Conservation (phyloP, 2,113 vertebrate genomes). For the Caracal caracal region DNA sequence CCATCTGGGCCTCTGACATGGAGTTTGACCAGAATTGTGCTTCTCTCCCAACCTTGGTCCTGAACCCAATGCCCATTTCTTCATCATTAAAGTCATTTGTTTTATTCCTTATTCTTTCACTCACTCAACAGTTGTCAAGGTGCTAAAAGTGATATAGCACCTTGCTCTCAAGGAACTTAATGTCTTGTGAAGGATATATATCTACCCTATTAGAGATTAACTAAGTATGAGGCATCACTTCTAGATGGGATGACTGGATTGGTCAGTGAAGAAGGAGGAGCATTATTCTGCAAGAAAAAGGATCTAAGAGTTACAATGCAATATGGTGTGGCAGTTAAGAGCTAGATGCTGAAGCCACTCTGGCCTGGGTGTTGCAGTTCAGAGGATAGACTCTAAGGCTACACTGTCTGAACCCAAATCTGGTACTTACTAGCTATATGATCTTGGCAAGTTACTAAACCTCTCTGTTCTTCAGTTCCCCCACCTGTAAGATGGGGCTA, state of each 20-base stretch:
- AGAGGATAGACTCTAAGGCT: not conserved
- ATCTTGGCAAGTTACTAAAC: not conserved
- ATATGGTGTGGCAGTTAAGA: not conserved
- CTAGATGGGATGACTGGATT: not conserved
- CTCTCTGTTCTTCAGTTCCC: not conserved
- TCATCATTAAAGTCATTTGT: conserved; percentile 22
- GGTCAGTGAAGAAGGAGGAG: not conserved
- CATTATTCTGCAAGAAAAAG: not conserved
- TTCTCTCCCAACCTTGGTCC: not conserved
- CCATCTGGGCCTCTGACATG: not conserved
- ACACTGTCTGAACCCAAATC: not conserved
- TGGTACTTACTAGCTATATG: not conserved
- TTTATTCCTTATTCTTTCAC: not conserved
- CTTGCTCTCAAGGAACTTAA: not conserved
- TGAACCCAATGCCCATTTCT: not conserved
- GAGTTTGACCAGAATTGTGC: not conserved
- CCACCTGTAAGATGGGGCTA: not conserved
- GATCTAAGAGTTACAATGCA: not conserved
- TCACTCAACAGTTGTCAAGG: not conserved
- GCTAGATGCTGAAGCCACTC: not conserved
- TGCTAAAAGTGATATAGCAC: not conserved
- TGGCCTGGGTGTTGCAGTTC: not conserved
- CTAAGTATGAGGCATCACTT: not conserved
- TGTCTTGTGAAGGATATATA: not conserved
- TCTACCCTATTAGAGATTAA: not conserved